Conservation (phyloP, 1,140 invertebrate genomes). For the Philopotamus ludificatus region DNA sequence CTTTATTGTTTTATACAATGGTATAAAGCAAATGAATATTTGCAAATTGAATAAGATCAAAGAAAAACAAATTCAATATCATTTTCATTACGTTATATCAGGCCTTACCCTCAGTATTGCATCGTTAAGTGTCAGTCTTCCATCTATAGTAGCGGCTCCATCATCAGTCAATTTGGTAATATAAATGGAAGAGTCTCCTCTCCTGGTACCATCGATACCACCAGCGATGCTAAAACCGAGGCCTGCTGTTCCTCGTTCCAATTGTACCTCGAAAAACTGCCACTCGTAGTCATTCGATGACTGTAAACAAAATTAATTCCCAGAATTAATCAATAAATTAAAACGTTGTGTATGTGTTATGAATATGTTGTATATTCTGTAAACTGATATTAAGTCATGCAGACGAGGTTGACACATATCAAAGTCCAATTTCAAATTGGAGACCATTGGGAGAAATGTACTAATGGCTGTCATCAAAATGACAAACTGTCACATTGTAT, state of each 20-base stretch:
- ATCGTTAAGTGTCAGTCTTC: conserved; percentile 59
- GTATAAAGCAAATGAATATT: too few relatives aligned
- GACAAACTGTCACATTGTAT: background rate
- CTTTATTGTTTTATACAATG: too few relatives aligned
- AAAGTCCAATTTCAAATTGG: background rate
- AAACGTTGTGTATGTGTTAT: background rate
- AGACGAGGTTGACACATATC: background rate
- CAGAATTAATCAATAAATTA: background rate
- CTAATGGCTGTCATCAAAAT: background rate
- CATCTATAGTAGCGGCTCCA: conserved; percentile 83
- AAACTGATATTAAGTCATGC: background rate
- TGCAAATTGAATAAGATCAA: too few relatives aligned
- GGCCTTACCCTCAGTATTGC: conserved; percentile 56
- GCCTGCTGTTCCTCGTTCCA: conserved; percentile 80
- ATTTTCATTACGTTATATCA: background rate
- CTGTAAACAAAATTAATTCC: conserved; percentile 5
- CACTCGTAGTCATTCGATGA: conserved; percentile 56
- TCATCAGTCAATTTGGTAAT: conserved; percentile 96
- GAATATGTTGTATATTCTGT: background rate
- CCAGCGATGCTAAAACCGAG: conserved; percentile 68
- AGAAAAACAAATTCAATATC: background rate
- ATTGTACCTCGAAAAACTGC: conserved; percentile 84
- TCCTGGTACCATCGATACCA: conserved; percentile 53
- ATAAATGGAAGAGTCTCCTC: conserved; percentile 90
- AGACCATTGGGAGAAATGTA: background rate